Conservation (phyloP, 2,888 invertebrate genomes). For the Endomychus coccineus region DNA sequence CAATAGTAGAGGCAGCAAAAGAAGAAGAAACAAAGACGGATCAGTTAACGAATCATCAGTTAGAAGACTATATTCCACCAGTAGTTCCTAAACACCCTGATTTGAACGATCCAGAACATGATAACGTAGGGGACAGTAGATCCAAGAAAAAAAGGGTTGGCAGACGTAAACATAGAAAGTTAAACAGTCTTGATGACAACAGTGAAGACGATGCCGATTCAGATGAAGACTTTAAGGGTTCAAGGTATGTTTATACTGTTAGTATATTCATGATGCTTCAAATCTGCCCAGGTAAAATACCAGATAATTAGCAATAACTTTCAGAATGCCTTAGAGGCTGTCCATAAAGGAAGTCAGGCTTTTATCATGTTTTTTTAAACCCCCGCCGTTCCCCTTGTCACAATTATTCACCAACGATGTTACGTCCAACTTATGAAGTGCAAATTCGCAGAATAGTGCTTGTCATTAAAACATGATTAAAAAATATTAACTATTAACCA, state of each 20-base stretch:
- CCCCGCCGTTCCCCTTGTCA: no score
- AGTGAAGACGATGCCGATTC: conserved; percentile 66
- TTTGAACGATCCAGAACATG: conserved; percentile 15
- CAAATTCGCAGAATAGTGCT: no score
- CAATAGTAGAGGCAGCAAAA: conserved; percentile 72
- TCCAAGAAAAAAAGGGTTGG: conserved; percentile 30
- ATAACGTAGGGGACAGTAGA: conserved; percentile 18
- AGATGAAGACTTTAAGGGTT: conserved; percentile 88
- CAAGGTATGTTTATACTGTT: conserved; percentile 61
- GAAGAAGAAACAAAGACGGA: conserved; percentile 48
- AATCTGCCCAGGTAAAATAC: no score
- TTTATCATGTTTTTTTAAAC: no score
- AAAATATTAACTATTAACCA: no score
- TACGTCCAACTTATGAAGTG: no score
- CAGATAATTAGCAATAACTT: no score
- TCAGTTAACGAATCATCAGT: conserved; percentile 18
- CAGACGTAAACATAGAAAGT: conserved; percentile 62
- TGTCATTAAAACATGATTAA: no score
- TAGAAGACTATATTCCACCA: conserved; percentile 16
- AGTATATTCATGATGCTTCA: no score
- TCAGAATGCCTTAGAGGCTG: no score
- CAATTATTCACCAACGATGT: no score
- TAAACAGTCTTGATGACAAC: conserved; percentile 64
- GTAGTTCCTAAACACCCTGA: conserved; percentile 20
- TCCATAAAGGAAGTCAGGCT: no score